phyloP scores from a whole-genome alignment of 1,140 invertebrate genomes.

The Melanaphis sacchari region DNA sequence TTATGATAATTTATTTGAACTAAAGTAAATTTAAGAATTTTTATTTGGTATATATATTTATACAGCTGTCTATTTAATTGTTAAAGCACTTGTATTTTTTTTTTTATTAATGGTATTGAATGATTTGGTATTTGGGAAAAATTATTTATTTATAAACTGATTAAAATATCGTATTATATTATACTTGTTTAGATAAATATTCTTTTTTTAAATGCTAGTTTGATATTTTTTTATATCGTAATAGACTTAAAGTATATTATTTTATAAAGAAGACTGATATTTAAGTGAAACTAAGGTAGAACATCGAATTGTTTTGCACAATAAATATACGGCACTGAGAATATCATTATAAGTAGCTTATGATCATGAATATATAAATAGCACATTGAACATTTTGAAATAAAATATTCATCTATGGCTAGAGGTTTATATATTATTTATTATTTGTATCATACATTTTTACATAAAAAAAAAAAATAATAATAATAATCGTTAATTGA shows the following conservation, averaged over 20 bases:
- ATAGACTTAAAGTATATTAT: background rate
- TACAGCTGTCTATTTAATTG: background rate
- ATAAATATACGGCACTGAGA: background rate
- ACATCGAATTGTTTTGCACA: background rate
- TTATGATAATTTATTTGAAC: background rate
- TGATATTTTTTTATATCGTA: background rate
- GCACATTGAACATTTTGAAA: background rate
- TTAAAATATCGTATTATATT: background rate
- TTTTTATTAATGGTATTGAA: background rate
- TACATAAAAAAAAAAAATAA: background rate
- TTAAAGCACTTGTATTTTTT: background rate
- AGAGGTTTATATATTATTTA: background rate
- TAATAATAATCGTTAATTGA: background rate
- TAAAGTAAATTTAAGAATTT: background rate
- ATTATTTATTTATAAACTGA: background rate
- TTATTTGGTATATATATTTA: background rate
- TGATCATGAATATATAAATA: background rate
- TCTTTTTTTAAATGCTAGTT: background rate
- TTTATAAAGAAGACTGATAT: background rate
- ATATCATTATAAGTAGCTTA: background rate
- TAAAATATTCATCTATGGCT: background rate
- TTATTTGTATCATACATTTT: background rate
- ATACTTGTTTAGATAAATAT: background rate
- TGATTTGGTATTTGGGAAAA: background rate
- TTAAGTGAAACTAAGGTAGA: background rate